phyloP scores from a whole-genome alignment of 2,797 vertebrate species.

The Enteromius paludinosus region DNA sequence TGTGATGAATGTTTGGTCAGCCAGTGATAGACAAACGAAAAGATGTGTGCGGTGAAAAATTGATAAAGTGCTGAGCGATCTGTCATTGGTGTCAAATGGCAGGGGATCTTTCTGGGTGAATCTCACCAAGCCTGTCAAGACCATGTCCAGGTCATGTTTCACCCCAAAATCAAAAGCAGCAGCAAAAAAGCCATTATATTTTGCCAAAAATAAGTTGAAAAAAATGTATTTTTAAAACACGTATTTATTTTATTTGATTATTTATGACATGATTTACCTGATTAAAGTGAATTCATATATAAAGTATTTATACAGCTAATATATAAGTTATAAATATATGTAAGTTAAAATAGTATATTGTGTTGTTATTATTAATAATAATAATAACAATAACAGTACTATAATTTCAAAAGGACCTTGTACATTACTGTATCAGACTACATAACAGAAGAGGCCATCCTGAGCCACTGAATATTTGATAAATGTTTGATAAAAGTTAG shows the following conservation, averaged over 20 bases:
- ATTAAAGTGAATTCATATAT: background rate
- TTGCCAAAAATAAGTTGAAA: background rate
- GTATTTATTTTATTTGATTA: background rate
- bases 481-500: conserved; percentile 26
- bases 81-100: conserved; percentile 75
- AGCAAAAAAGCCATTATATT: background rate
- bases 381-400: background rate
- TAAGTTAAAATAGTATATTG: too few relatives aligned
- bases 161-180: background rate
- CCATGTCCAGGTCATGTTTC: conserved; percentile 64
- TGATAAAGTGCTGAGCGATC: conserved; percentile 70
- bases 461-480: conserved; percentile 18
- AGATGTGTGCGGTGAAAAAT: conserved; percentile 71
- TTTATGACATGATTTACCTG: background rate
- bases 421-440: background rate
- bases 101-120: conserved; percentile 67
- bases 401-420: background rate
- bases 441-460: background rate
- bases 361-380: background rate
- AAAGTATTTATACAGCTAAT: background rate
- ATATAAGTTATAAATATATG: background rate
- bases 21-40: conserved; percentile 48
- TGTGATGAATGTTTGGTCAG: conserved; percentile 46
- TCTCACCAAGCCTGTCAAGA: conserved; percentile 69
- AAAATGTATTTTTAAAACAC: background rate